Base-by-base conservation (phyloP, 2,113 vertebrate genomes). In the Loxodonta africana region DNA sequence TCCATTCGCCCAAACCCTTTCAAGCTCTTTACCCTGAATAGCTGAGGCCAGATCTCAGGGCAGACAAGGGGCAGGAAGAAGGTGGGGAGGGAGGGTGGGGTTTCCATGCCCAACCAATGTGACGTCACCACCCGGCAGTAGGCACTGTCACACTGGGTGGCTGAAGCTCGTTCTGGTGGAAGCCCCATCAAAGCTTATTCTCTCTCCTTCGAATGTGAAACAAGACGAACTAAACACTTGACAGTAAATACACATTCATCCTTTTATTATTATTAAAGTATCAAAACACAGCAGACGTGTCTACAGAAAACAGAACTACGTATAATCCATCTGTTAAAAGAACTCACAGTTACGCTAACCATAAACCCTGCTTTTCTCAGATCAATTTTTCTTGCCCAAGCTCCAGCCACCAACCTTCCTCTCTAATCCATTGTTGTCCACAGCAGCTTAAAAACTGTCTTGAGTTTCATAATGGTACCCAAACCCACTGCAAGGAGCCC, bases 181-280 rank as follows among this genome's bases (percentile, higher is more conserved):
- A 21, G 28, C 28, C 12, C 78, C 48, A 6, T 12, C 46, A n/a
- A 8, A 44, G 41, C 25, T 76, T 28, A 44, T 74, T 30, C 62
- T 8, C 51, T 44, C 20, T 65, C 33, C 26, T 3, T 48, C 0
- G 3, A 48, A n/a, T n/a, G 11, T 86, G 76, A 92, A 88, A 74
- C 20, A 53, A 95, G 65, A 81, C 10, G 30, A 88, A 71, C 6
- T 18, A 63, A 95, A 80, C 10, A 7, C 15, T 88, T 53, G 53
- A 74, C 23, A 37, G 48, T 93, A 63, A 88, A 88, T 48, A 76
- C 30, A 46, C 37, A 73, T 28, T 41, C 33, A 62, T 76, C 26
- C 25, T 67, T 62, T 33, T 60, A 85, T 98, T 98, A 98, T 98
- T 98, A 99, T 98, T 98, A 98, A 98, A 98, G 96, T 98, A 98